Base-by-base conservation (phyloP, 2,888 invertebrate species). In the Xestoiulus laeticollis region DNA sequence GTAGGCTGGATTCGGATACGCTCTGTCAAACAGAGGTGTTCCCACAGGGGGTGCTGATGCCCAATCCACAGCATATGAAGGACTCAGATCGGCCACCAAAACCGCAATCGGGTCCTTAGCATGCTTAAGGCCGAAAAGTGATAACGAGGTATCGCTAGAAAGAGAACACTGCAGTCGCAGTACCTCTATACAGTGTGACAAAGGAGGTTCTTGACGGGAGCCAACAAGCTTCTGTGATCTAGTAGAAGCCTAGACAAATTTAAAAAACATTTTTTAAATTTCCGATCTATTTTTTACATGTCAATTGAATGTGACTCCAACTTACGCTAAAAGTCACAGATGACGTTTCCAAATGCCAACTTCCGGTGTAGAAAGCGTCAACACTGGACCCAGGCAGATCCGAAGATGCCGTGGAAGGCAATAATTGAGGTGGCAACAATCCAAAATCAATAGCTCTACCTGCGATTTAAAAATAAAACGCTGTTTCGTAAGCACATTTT, bases 1-100 rank as follows among this genome's bases (percentile, higher is more conserved):
- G 32, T 82, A 87, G 26, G 68, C 87, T 43, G 87, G 87, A 59
- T 87, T 87, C n/a, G 30, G 33, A 33, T 87, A 87, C 1, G 16
- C 38, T 33, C 87, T n/a, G 32, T 87, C 87, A 22, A n/a, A 38
- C 30, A 38, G 38, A 8, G 22, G 8, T 19, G 10, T 38, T 12
- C 38, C 85, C 12, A 22, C 22, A 33, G 38, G 33, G 19, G 85
- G 38, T n/a, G 85, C 85, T 38, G 85, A 33, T 22, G 85, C 22
- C 85, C 85, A 85, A 33, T 85, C 38, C 38, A 85, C 85, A 43
- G 32, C 85, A 43, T 33, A 4, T 10, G 43, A 8, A 14, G 85
- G 85, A 33, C 85, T 85, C 22, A 43, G 19, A 43, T 85, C 85
- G 16, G 43, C 85, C 32, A 85, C 85, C 85, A 85, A 38, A 22